Percentiles rank a stretch among this genome's conserved stretches.
Conservation (phyloP, 2,113 vertebrate species). For the Delphinus delphis region DNA sequence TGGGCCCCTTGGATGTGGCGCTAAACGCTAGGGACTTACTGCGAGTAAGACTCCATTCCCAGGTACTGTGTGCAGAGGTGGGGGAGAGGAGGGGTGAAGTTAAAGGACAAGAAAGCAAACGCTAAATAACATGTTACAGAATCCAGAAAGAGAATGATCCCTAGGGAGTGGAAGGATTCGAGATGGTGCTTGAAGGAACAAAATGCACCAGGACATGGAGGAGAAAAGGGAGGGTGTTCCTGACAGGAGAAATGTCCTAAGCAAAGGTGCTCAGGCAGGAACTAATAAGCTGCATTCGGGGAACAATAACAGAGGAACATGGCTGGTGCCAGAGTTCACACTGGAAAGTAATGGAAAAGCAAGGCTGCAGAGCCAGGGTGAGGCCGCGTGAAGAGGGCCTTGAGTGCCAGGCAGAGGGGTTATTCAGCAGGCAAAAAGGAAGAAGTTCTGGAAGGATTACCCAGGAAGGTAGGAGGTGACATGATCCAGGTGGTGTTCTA, state of each 20-base stretch:
- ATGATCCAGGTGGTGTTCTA: slow-evolving; percentile 37
- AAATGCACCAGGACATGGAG: neutral
- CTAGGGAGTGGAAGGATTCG: neutral
- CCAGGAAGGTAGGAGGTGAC: slow-evolving; percentile 62
- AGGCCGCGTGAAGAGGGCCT: neutral
- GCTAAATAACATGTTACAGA: neutral
- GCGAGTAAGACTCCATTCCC: neutral
- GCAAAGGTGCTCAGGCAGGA: neutral
- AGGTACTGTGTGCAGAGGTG: neutral
- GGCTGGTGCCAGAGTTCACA: neutral
- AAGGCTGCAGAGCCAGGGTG: neutral
- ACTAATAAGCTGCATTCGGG: neutral
- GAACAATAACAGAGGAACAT: neutral
- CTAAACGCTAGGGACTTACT: neutral
- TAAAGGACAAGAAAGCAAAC: neutral
- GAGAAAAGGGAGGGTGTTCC: neutral
- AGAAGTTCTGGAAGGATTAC: neutral
- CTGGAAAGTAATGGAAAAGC: neutral
- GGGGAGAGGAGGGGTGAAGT: neutral
- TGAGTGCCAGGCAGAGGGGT: neutral
- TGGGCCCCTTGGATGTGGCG: neutral
- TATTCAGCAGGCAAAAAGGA: neutral
- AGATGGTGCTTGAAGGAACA: neutral
- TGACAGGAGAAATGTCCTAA: neutral
- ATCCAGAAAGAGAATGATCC: neutral